phyloP scores from a whole-genome alignment of 2,797 vertebrate genomes.

The Coregonus suidteri region DNA sequence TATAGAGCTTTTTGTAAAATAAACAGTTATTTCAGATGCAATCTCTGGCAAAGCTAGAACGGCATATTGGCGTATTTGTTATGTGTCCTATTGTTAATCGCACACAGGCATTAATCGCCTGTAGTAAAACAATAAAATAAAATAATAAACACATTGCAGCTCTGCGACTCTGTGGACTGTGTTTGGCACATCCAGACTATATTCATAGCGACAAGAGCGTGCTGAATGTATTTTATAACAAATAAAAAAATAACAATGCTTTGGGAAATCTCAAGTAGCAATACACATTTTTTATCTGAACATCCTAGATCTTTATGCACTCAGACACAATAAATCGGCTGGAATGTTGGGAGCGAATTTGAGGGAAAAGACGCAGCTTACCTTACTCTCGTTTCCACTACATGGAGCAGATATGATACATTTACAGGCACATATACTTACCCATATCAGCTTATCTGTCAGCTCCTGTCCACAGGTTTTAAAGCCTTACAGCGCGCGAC shows the following conservation, averaged over 20 bases:
- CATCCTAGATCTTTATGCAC: conserved; percentile 62
- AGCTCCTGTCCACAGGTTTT: conserved; percentile 76
- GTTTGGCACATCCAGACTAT: no score
- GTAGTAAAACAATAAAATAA: conserved; percentile 35
- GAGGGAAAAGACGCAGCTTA: background rate
- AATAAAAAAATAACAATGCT: background rate
- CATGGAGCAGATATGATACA: background rate
- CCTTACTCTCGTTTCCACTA: background rate
- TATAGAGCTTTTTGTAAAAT: background rate
- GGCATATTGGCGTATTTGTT: background rate
- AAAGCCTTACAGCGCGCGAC: conserved; percentile 72
- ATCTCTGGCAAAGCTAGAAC: background rate
- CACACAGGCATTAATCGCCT: conserved; percentile 6
- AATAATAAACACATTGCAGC: conserved; percentile 51
- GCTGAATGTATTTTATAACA: background rate
- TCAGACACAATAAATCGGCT: conserved; percentile 23
- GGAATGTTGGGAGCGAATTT: conserved; percentile 1
- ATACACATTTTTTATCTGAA: background rate
- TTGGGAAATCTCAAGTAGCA: background rate
- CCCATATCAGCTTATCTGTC: conserved; percentile 73
- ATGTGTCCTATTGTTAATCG: conserved; percentile 8
- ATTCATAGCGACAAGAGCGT: background rate
- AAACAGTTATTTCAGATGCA: background rate
- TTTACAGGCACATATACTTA: conserved; percentile 2
- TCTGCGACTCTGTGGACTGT: conserved; percentile 55